Percentiles rank a stretch among this genome's conserved stretches.
These are phyloP conservation scores for Cremastobaeus sp. DNA, from an alignment of 2,888 invertebrate species.

Conservation along the genomic window DNA sequence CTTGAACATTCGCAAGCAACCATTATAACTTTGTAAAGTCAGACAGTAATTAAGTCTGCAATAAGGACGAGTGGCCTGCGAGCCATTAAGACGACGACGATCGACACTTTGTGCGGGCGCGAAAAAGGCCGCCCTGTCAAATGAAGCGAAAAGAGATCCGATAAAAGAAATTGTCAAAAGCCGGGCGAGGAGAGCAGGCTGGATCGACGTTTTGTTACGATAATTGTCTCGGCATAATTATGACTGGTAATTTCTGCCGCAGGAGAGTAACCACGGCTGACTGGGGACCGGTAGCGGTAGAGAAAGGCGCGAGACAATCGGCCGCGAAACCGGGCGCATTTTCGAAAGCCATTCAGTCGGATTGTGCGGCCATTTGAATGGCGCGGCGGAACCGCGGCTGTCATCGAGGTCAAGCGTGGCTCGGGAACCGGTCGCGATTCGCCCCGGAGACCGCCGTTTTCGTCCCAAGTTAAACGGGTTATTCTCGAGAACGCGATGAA, in stretches of 20 bases:
- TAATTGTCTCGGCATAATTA: conserved; percentile 75
- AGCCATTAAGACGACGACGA: conserved; percentile 76
- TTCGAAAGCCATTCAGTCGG: no score
- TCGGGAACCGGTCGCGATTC: no score
- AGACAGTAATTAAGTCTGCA: conserved; percentile 78
- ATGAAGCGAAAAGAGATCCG: conserved; percentile 76
- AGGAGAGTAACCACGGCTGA: neutral
- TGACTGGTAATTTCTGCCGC: conserved; percentile 62
- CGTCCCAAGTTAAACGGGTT: no score
- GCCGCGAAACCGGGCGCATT: no score
- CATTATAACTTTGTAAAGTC: conserved; percentile 77
- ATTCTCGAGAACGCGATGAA: no score
- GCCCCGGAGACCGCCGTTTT: no score
- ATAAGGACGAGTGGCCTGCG: conserved; percentile 76
- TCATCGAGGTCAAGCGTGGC: no score
- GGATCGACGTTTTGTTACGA: conserved; percentile 67
- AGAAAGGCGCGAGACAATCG: neutral
- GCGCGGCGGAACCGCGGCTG: no score
- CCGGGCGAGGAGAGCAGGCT: conserved; percentile 41
- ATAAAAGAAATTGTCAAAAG: conserved; percentile 77
- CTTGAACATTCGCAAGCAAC: conserved; percentile 71
- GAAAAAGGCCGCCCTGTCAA: conserved; percentile 74
- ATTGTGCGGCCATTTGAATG: no score
- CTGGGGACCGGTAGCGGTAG: no score
- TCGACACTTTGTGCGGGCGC: conserved; percentile 75